Percentiles rank a stretch among this genome's conserved stretches.
Evolutionary conservation across 2,888 invertebrate species (phyloP).

Genomic region (Drosophila aldrichi): DNA sequence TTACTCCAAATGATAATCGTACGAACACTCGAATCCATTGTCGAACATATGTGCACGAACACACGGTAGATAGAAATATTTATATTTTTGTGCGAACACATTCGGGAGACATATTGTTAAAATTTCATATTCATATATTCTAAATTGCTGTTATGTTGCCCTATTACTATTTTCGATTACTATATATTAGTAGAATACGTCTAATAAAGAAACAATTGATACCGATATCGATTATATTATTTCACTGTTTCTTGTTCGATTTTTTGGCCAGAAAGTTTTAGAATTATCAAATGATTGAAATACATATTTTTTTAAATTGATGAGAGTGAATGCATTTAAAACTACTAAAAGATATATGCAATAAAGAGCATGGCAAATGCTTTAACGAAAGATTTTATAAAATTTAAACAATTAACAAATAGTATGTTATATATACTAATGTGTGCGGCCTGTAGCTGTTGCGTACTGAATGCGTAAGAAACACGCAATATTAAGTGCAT

Average conservation of each 20-base stretch:
- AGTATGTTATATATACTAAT: slow-evolving; percentile 30
- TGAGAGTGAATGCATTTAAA: slow-evolving; percentile 25
- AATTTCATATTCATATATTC: neutral
- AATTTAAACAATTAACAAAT: slow-evolving; percentile 11
- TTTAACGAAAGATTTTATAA: slow-evolving; percentile 14
- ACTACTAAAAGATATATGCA: slow-evolving; percentile 13
- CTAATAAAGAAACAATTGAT: slow-evolving; percentile 13
- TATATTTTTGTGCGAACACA: too few relatives aligned
- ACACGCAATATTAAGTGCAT: slow-evolving; percentile 51
- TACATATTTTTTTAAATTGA: slow-evolving; percentile 38
- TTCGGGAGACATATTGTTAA: too few relatives aligned
- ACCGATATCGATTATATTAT: slow-evolving; percentile 35
- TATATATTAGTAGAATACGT: neutral
- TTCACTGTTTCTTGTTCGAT: slow-evolving; percentile 54
- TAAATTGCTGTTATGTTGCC: neutral
- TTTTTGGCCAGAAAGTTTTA: slow-evolving; percentile 62
- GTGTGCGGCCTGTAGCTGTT: slow-evolving; percentile 54
- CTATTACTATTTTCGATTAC: neutral
- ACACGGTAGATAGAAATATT: too few relatives aligned
- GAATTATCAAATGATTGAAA: slow-evolving; percentile 45
- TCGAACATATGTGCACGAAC: too few relatives aligned
- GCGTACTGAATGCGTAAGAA: slow-evolving; percentile 64
- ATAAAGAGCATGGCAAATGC: slow-evolving; percentile 12
- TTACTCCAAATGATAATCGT: too few relatives aligned
- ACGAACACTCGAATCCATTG: too few relatives aligned